Conservation (phyloP, 1,140 invertebrate species). For the Drosophila erecta region DNA sequence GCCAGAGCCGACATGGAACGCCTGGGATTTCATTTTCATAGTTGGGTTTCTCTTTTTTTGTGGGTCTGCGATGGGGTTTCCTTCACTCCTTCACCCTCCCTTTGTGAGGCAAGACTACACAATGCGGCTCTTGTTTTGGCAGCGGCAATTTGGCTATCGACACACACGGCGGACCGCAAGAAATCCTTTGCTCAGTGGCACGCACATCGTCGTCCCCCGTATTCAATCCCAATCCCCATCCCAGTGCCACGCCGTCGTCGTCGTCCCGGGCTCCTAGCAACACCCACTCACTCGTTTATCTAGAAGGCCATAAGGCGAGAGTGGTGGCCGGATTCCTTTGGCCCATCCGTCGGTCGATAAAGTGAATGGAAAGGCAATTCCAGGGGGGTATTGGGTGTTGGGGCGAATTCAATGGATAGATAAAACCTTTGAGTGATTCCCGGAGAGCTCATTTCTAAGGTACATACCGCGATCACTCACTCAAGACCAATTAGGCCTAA, state of each 20-base stretch:
- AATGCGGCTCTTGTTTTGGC: slow-evolving; percentile 49
- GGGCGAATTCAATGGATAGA: slow-evolving; percentile 12
- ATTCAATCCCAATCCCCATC: slow-evolving; percentile 2
- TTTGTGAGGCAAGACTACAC: slow-evolving; percentile 32
- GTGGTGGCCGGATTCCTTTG: slow-evolving; percentile 9
- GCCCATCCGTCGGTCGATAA: slow-evolving; percentile 62
- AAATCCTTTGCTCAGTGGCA: slow-evolving; percentile 66
- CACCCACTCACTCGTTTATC: slow-evolving; percentile 66
- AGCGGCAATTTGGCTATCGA: slow-evolving; percentile 63
- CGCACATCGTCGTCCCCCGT: slow-evolving; percentile 46
- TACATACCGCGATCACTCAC: slow-evolving; percentile 5
- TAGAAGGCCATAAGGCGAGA: slow-evolving; percentile 49
- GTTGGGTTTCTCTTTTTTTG: slow-evolving; percentile 25
- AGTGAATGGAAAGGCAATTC: slow-evolving; percentile 50
- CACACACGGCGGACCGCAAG: slow-evolving; percentile 52
- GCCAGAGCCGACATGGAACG: slow-evolving; percentile 33
- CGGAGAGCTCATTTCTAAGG: not conserved
- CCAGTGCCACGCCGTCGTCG: slow-evolving; percentile 2
- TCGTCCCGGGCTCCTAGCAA: slow-evolving; percentile 51
- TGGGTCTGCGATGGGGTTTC: slow-evolving; percentile 14
- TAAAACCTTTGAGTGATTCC: slow-evolving; percentile 5
- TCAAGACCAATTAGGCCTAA: slow-evolving; percentile 57
- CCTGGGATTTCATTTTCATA: slow-evolving; percentile 67
- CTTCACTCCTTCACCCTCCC: slow-evolving; percentile 32
- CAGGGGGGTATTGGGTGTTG: slow-evolving; percentile 16